Conservation (phyloP, 2,888 invertebrate genomes). For the Drosophila paracracens region DNA sequence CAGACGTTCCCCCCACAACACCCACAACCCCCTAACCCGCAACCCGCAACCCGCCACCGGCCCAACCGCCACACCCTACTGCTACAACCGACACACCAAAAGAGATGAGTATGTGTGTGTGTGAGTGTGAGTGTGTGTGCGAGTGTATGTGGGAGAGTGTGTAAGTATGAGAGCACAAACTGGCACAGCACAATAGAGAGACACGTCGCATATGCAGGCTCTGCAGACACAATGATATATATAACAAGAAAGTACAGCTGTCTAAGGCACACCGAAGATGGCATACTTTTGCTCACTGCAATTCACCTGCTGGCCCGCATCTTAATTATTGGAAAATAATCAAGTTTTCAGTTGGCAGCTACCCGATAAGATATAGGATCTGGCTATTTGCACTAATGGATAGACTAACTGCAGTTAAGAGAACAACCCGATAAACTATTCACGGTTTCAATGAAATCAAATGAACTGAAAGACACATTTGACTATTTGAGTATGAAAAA, state of each 20-base stretch:
- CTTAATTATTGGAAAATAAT: neutral
- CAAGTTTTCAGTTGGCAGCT: neutral
- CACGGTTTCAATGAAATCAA: neutral
- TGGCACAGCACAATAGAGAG: conserved; percentile 42
- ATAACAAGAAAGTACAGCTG: conserved; percentile 13
- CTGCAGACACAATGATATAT: conserved; percentile 36
- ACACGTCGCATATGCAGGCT: conserved; percentile 39
- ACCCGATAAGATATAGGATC: neutral
- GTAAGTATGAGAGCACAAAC: conserved; percentile 4
- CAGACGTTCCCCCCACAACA: conserved; percentile 35
- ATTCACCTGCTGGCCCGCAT: neutral
- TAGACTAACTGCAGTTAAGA: neutral
- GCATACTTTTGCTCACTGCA: neutral
- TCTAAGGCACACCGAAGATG: neutral
- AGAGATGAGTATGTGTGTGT: conserved; percentile 17
- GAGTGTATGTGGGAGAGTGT: neutral
- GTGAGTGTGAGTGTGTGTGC: neutral
- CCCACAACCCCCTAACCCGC: neutral
- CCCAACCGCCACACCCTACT: neutral
- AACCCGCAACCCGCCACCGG: neutral
- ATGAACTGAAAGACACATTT: neutral
- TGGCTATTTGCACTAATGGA: neutral
- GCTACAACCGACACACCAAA: conserved; percentile 2
- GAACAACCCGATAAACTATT: neutral
- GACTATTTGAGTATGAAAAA: neutral